Conservation (phyloP, 2,797 vertebrate species). For the Psittacula derbiana region DNA sequence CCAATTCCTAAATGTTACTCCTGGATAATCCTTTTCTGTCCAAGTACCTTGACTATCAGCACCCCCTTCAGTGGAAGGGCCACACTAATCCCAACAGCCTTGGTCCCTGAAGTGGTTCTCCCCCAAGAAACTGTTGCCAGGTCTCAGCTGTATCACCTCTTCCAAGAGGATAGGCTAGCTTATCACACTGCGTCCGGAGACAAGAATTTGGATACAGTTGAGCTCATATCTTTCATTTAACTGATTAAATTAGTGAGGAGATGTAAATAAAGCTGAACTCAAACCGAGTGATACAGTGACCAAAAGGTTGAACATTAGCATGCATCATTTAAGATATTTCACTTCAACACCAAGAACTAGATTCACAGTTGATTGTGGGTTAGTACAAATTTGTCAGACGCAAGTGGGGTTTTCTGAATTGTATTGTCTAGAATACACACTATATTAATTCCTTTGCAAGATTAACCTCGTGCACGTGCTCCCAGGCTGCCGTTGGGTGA, state of each 20-base stretch:
- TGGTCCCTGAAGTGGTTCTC: conserved; percentile 48
- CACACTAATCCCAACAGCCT: conserved; percentile 6
- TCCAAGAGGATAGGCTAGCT: background rate
- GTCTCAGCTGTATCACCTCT: conserved; percentile 39
- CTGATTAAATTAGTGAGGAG: conserved; percentile 45
- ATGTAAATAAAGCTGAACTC: conserved; percentile 61
- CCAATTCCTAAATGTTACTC: background rate
- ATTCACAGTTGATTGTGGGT: conserved; percentile 59
- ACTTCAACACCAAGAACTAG: conserved; percentile 66
- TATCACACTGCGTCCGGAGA: conserved; percentile 45
- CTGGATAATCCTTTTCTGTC: background rate
- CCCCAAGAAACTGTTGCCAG: background rate
- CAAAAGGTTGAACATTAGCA: conserved; percentile 55
- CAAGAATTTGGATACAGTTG: conserved; percentile 46
- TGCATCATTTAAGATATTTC: conserved; percentile 62
- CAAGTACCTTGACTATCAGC: background rate
- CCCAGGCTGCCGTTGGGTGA: conserved; percentile 23
- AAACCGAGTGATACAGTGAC: conserved; percentile 53
- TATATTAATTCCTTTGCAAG: background rate
- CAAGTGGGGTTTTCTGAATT: conserved; percentile 46
- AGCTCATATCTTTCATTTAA: conserved; percentile 21
- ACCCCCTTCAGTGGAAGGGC: background rate
- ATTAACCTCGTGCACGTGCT: conserved; percentile 13
- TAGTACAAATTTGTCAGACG: conserved; percentile 55
- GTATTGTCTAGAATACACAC: conserved; percentile 4